Conservation (phyloP, 2,888 invertebrate genomes). For the Netelia virgata region DNA sequence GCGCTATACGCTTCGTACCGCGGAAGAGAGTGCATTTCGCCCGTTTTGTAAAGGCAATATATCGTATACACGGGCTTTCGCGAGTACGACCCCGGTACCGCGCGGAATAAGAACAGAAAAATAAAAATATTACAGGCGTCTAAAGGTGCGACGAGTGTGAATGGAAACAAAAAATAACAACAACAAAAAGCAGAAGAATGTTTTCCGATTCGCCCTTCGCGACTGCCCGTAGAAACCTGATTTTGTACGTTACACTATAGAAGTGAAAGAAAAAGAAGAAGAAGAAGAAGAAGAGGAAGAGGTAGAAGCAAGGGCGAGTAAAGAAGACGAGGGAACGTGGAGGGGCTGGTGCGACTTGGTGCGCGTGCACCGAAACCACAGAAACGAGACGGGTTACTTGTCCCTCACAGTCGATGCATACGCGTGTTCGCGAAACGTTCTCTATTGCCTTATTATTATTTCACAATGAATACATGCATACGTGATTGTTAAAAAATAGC, state of each 20-base stretch:
- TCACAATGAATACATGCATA: not conserved
- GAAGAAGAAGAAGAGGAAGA: not conserved
- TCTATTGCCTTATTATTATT: not conserved
- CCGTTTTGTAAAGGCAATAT: constrained; percentile 28
- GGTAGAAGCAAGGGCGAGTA: not conserved
- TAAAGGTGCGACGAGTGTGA: not conserved
- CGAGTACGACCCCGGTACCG: constrained; percentile 20
- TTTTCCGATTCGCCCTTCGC: constrained; percentile 7
- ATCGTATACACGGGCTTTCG: not conserved
- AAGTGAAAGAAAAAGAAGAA: not conserved
- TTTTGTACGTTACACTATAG: not conserved
- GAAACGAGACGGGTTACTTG: not conserved
- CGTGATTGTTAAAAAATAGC: not conserved
- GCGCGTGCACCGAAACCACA: constrained; percentile 7
- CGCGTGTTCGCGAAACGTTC: not conserved
- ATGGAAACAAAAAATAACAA: not conserved
- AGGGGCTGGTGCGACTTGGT: not conserved
- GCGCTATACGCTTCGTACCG: constrained; percentile 60
- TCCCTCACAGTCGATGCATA: not conserved
- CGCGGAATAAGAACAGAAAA: not conserved
- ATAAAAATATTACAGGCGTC: not conserved
- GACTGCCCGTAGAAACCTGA: not conserved
- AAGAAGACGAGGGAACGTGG: not conserved
- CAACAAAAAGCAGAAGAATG: not conserved
- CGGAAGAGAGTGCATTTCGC: constrained; percentile 17